A percentile compares a stretch with the other conserved stretches of the same genome.
phyloP scores from a whole-genome alignment of 2,888 invertebrate species.

The Andrena dorsata region DNA sequence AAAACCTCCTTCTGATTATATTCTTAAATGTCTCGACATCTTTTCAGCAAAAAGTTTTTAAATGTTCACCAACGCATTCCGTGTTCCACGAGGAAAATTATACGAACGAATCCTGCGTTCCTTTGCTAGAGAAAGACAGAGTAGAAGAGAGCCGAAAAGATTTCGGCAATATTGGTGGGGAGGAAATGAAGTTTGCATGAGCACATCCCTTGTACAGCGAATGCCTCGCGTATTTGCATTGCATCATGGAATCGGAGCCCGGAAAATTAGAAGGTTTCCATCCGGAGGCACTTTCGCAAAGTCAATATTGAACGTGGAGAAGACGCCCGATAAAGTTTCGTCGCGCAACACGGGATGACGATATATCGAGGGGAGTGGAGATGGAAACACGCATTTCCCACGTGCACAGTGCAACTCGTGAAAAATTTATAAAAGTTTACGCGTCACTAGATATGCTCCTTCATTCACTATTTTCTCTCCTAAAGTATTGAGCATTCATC shows the following conservation, averaged over 20 bases:
- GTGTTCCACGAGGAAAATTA: background rate
- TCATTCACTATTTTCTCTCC: no score
- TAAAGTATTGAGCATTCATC: no score
- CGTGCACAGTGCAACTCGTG: background rate
- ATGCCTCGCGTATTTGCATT: slow-evolving; percentile 76
- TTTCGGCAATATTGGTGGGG: background rate
- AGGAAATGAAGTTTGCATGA: slow-evolving; percentile 41
- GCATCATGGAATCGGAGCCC: slow-evolving; percentile 76
- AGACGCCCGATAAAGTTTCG: slow-evolving; percentile 79
- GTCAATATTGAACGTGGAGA: slow-evolving; percentile 80
- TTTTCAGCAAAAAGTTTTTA: background rate
- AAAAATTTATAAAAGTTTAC: background rate
- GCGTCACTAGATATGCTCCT: no score
- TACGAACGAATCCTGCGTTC: slow-evolving; percentile 7
- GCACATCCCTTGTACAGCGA: slow-evolving; percentile 21
- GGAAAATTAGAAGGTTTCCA: slow-evolving; percentile 81
- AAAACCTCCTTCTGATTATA: no score
- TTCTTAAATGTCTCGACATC: background rate
- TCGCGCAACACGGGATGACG: slow-evolving; percentile 42
- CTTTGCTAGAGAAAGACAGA: background rate
- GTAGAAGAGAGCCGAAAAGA: slow-evolving; percentile 1
- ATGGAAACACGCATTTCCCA: background rate
- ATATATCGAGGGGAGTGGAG: background rate
- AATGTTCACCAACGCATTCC: background rate
- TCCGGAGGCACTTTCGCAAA: slow-evolving; percentile 75